Conservation (phyloP, 1,140 invertebrate genomes). For the Zaprionus africanus region DNA sequence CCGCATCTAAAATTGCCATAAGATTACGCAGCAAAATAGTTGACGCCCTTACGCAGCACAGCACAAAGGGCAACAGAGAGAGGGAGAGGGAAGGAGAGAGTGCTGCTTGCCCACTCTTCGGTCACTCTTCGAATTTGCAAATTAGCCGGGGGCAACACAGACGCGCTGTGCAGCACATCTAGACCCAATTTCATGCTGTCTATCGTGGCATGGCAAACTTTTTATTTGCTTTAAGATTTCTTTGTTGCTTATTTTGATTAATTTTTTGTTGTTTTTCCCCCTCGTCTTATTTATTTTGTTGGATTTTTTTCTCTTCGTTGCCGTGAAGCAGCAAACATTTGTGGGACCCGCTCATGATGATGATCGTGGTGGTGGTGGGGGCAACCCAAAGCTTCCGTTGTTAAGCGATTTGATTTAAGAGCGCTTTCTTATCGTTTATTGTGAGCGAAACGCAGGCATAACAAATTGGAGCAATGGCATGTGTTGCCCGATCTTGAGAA, state of each 20-base stretch:
- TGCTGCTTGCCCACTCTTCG: conserved; percentile 8
- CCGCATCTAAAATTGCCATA: conserved; percentile 34
- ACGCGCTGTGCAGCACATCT: conserved; percentile 34
- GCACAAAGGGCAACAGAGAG: conserved; percentile 8
- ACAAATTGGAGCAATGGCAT: conserved; percentile 66
- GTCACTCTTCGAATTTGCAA: conserved; percentile 66
- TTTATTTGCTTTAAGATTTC: conserved; percentile 78
- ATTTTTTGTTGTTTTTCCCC: conserved; percentile 54
- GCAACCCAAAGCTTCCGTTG: conserved; percentile 73
- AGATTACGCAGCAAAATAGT: conserved; percentile 58
- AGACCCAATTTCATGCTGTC: conserved; percentile 57
- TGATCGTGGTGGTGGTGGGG: conserved; percentile 12
- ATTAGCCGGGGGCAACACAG: conserved; percentile 43
- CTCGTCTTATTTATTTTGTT: conserved; percentile 35
- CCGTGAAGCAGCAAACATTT: conserved; percentile 61
- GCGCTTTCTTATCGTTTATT: conserved; percentile 56
- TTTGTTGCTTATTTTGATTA: conserved; percentile 80
- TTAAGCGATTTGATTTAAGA: conserved; percentile 79
- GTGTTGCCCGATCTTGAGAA: conserved; percentile 50
- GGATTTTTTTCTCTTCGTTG: conserved; percentile 14
- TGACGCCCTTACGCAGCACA: conserved; percentile 45
- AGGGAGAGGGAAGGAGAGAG: background rate
- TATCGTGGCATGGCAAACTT: conserved; percentile 55
- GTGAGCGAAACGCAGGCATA: conserved; percentile 62
- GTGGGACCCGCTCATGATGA: conserved; percentile 18